Evolutionary conservation across 2,797 vertebrate species (phyloP).

Genomic region (Zalophus californianus): DNA sequence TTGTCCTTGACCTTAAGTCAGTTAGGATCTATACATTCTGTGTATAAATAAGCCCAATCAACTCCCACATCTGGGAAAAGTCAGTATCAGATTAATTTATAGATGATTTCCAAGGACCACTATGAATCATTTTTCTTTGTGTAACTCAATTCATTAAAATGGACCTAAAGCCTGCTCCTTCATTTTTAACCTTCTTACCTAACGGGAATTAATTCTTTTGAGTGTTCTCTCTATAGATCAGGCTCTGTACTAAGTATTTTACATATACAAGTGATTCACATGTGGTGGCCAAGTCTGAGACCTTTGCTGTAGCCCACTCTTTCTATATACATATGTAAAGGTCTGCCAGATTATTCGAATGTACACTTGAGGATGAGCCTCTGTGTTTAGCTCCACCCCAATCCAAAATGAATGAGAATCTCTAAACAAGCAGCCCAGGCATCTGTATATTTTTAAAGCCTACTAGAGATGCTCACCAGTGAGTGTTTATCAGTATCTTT

Average conservation of each 20-base stretch:
- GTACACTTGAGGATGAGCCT: fast-evolving
- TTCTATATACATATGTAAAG: background rate
- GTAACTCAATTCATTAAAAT: conserved; percentile 5
- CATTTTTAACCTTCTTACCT: background rate
- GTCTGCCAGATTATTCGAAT: background rate
- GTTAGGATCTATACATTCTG: background rate
- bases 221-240: background rate
- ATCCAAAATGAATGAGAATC: background rate
- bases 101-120: background rate
- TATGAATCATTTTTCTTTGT: background rate
- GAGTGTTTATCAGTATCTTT: background rate
- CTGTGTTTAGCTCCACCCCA: background rate
- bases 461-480: background rate
- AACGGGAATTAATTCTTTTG: background rate
- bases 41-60: background rate
- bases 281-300: background rate
- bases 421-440: background rate
- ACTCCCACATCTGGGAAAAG: background rate
- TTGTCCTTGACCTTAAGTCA: background rate
- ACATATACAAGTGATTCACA: background rate
- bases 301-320: background rate
- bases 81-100: conserved; percentile 18
- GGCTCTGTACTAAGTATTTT: background rate
- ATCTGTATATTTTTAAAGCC: background rate
- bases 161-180: background rate